Percentiles rank a stretch among this genome's conserved stretches.
Conservation (phyloP, 1,140 invertebrate species). For the Drosophila paulistorum region DNA sequence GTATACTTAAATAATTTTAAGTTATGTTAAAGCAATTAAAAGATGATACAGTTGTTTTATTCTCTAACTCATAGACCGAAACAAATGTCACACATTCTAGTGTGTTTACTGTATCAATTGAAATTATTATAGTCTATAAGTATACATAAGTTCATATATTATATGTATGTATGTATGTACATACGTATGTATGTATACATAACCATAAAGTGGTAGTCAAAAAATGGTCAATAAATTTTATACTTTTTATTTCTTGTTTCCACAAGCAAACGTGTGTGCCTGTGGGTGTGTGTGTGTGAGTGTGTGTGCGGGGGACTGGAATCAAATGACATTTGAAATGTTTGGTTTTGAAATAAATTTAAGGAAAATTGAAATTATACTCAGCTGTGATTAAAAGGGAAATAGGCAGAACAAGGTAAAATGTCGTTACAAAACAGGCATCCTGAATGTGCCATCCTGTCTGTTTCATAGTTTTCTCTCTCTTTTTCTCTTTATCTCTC, state of each 20-base stretch:
- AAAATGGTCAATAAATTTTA: conserved; percentile 66
- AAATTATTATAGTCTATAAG: neutral
- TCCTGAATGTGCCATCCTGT: neutral
- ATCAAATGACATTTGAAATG: neutral
- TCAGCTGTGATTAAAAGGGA: conserved; percentile 6
- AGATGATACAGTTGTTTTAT: too few relatives aligned
- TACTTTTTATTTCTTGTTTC: conserved; percentile 44
- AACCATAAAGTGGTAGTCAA: conserved; percentile 34
- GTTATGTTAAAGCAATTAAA: too few relatives aligned
- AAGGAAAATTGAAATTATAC: conserved; percentile 2
- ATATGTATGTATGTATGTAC: neutral
- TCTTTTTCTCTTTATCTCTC: neutral
- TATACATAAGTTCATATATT: neutral
- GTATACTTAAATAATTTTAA: too few relatives aligned
- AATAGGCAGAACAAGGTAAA: conserved; percentile 14
- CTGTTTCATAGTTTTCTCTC: neutral
- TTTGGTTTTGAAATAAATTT: conserved; percentile 1
- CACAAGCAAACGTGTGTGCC: neutral
- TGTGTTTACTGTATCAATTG: neutral
- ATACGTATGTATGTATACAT: neutral
- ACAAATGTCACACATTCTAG: neutral
- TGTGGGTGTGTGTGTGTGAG: too few relatives aligned
- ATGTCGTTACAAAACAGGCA: neutral
- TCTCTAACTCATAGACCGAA: too few relatives aligned
- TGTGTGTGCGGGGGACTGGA: neutral